Conservation (phyloP, 2,888 invertebrate species). For the Diadegma fenestrale region DNA sequence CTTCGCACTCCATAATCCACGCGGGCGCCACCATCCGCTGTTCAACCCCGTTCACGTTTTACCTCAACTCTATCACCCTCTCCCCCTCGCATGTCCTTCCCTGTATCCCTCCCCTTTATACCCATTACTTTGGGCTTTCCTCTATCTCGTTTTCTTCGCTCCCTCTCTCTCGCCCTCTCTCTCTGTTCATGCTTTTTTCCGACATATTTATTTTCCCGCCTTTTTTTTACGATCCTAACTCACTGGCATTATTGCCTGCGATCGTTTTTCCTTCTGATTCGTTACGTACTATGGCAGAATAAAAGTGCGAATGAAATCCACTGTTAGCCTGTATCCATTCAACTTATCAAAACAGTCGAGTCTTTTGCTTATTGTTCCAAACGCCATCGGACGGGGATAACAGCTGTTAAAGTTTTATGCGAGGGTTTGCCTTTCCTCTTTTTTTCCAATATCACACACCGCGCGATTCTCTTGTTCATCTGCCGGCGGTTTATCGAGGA, state of each 20-base stretch:
- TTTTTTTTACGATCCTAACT: not conserved
- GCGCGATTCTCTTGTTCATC: not conserved
- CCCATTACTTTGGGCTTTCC: not conserved
- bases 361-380: not conserved
- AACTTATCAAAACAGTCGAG: not conserved
- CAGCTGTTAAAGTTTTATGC: not conserved
- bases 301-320: not conserved
- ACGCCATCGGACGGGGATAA: not conserved
- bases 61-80: slow-evolving; percentile 18
- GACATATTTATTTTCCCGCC: not conserved
- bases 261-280: not conserved
- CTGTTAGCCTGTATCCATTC: not conserved
- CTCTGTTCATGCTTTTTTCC: not conserved
- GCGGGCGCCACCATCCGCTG: slow-evolving; percentile 12
- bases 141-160: not conserved
- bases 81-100: not conserved
- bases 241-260: not conserved
- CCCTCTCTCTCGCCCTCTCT: too few species aligned
- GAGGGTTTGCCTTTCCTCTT: not conserved
- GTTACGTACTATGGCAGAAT: not conserved
- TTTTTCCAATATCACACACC: not conserved
- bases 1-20: slow-evolving; percentile 55
- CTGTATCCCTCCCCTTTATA: not conserved
- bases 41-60: slow-evolving; percentile 17
- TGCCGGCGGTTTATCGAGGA: not conserved